phyloP scores from a whole-genome alignment of 2,888 invertebrate genomes.

The Mythimna albipuncta region DNA sequence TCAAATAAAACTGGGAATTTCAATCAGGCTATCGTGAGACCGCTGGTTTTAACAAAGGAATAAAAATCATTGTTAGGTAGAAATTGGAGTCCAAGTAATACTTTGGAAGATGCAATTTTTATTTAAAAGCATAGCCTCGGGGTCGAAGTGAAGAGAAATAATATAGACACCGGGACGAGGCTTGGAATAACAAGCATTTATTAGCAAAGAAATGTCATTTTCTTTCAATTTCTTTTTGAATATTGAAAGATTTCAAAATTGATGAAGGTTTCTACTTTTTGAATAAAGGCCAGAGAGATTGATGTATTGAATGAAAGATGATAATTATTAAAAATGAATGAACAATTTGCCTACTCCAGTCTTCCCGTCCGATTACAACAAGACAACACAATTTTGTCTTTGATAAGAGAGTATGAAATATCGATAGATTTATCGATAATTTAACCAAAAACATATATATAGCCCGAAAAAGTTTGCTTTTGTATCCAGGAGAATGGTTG shows the following conservation, averaged over 20 bases:
- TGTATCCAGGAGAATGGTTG: too few species aligned
- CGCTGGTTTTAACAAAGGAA: slow-evolving; percentile 69
- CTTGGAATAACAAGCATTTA: slow-evolving; percentile 56
- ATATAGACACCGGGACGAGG: slow-evolving; percentile 38
- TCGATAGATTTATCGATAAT: too few species aligned
- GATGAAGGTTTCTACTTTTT: background rate
- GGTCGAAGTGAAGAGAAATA: slow-evolving; percentile 51
- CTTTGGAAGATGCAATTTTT: slow-evolving; percentile 71
- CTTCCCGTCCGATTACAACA: too few species aligned
- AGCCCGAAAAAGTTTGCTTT: too few species aligned
- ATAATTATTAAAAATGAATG: background rate
- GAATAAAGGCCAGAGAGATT: background rate
- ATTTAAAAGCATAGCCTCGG: slow-evolving; percentile 65
- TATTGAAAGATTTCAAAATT: slow-evolving; percentile 16
- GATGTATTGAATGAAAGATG: background rate
- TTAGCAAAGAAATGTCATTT: slow-evolving; percentile 35
- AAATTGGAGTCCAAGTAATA: slow-evolving; percentile 63
- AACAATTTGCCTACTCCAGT: too few species aligned
- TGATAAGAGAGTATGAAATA: too few species aligned
- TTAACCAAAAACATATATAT: too few species aligned
- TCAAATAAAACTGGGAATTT: slow-evolving; percentile 69
- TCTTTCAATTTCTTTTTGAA: slow-evolving; percentile 35
- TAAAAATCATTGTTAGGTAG: slow-evolving; percentile 71
- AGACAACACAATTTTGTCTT: too few species aligned
- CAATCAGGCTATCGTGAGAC: slow-evolving; percentile 73